Base-by-base conservation (phyloP, 2,797 vertebrate genomes). In the Sebastes nivosus region DNA sequence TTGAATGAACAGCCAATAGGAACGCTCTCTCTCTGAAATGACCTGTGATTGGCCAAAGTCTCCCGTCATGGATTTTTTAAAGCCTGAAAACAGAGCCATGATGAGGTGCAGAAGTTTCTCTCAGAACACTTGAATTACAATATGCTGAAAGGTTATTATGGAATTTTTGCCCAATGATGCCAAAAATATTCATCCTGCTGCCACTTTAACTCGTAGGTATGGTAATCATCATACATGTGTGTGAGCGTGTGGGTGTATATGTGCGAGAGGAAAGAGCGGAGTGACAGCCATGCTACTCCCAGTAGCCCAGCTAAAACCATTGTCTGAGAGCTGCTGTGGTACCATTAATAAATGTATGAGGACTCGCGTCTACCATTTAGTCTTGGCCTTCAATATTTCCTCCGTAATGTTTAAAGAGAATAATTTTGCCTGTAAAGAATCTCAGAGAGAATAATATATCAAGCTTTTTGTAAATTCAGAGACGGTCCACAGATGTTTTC, bases 261-360 rank as follows among this genome's bases (percentile, higher is more conserved):
- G 22, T 55, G 66, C 1, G 8, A n/a, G 34, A 71, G 30, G 64
- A n/a, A 12, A 38, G 4, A 69, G 68, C 7, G 57, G 58, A 81
- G 30, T 81, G 86, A 84, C 85, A 78, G 74, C 24, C 25, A 9
- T 3, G 24, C 81, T 64, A 76, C 86, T 74, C 66, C 14, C 60
- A 61, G 71, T 34, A 18, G 81, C 69, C n/a, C 9, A 10, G 64
- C 76, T 77, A 52, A 72, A 71, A 76, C 61, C 71, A 67, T 69
- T 85, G 82, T 91, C 77, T 83, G 67, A 69, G 64, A 84, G 66
- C 60, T 42, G 54, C 67, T 12, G 38, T 42, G 67, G 64, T 54
- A 12, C 66, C 72, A 85, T 89, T 79, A 87, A 94, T 88, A 87
- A 69, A 92, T 87, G 81, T 13, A 91, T 89, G 88, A 88, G 82